Conservation (phyloP, 2,113 vertebrate genomes). For the Synodontis membranacea region DNA sequence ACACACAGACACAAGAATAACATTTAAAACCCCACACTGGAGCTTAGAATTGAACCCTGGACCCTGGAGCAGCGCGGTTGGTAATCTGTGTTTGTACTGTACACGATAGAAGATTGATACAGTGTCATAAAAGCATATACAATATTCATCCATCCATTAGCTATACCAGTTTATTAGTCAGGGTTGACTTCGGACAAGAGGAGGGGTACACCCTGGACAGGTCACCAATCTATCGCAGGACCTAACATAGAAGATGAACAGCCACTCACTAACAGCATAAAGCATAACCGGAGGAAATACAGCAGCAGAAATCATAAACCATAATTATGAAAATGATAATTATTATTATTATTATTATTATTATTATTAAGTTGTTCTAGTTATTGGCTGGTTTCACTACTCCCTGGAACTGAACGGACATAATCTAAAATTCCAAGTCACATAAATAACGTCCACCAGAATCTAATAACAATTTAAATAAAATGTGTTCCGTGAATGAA, state of each 20-base stretch:
- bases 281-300: background rate
- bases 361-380: background rate
- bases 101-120: background rate
- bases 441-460: no score
- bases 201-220: no score
- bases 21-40: background rate
- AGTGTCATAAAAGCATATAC: background rate
- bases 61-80: background rate
- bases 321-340: background rate
- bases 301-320: background rate
- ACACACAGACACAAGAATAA: background rate
- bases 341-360: background rate
- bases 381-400: background rate
- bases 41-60: background rate
- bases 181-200: background rate
- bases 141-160: no score
- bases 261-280: no score
- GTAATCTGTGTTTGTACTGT: background rate
- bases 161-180: no score
- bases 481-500: no score
- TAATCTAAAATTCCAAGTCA: background rate
- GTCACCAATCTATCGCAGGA: no score
- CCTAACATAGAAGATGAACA: no score
- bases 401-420: background rate
- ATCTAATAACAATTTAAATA: no score